These are phyloP conservation scores for Sebastes cheni DNA, from an alignment of 2,797 vertebrate genomes.

Conservation along the genomic window DNA sequence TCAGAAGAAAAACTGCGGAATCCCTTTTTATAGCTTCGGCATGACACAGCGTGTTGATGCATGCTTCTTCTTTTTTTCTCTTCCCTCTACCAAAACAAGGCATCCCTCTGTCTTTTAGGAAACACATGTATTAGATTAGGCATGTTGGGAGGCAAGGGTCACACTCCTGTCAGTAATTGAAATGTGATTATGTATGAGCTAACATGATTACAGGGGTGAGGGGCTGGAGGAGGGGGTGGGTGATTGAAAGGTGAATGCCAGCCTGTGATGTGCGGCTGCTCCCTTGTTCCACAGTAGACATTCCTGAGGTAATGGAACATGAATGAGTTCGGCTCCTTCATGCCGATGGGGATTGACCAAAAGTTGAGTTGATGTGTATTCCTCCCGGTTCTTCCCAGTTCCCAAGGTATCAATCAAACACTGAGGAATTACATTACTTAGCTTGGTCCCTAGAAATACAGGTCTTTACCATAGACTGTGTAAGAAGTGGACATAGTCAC, in stretches of 20 bases:
- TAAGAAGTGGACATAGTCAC: no score
- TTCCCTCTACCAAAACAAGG: slow-evolving; percentile 65
- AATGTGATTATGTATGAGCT: slow-evolving; percentile 84
- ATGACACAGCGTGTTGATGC: slow-evolving; percentile 77
- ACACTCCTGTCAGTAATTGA: slow-evolving; percentile 84
- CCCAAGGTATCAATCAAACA: neutral
- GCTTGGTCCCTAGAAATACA: neutral
- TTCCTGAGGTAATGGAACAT: slow-evolving; percentile 80
- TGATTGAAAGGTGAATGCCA: slow-evolving; percentile 81
- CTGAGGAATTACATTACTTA: neutral
- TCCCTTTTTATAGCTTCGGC: slow-evolving; percentile 82
- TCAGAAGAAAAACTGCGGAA: slow-evolving; percentile 65
- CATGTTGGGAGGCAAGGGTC: slow-evolving; percentile 78
- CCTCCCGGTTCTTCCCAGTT: neutral
- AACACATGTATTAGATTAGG: slow-evolving; percentile 85
- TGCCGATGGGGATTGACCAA: slow-evolving; percentile 16
- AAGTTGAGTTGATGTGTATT: slow-evolving; percentile 18
- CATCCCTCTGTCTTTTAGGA: slow-evolving; percentile 74
- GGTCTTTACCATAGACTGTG: no score
- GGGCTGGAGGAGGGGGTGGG: slow-evolving; percentile 32
- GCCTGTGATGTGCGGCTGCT: slow-evolving; percentile 75
- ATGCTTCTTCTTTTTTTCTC: slow-evolving; percentile 27
- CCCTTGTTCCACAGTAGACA: slow-evolving; percentile 70
- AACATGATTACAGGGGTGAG: slow-evolving; percentile 79
- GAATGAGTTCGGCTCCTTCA: slow-evolving; percentile 65